A percentile compares a stretch with the other conserved stretches of the same genome.
Conservation (phyloP, 2,888 invertebrate species). For the Melanostoma scalare region DNA sequence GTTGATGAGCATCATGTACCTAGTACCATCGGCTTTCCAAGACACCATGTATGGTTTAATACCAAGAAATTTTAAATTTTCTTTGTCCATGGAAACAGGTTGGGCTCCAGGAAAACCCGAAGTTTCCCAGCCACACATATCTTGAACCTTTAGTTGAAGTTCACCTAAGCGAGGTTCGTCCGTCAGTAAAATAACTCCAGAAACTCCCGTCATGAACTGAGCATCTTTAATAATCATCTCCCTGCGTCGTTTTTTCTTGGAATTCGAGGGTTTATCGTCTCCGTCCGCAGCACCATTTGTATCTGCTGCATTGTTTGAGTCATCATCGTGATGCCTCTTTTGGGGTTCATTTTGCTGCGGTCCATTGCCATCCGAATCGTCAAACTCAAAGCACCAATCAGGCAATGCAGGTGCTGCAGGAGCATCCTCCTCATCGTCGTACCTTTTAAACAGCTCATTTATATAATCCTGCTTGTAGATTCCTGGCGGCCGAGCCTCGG, state of each 20-base stretch:
- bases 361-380: slow-evolving; percentile 82
- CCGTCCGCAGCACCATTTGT: slow-evolving; percentile 61
- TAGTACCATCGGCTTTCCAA: slow-evolving; percentile 99
- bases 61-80: slow-evolving; percentile 89
- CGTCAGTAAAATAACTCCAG: slow-evolving; percentile 88
- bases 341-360: slow-evolving; percentile 47
- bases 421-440: slow-evolving; percentile 88
- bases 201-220: slow-evolving; percentile 93
- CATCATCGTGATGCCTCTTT: slow-evolving; percentile 76
- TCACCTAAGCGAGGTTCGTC: slow-evolving; percentile 85
- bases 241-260: slow-evolving; percentile 82
- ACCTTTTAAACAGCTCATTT: slow-evolving; percentile 91
- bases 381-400: slow-evolving; percentile 90
- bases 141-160: slow-evolving; percentile 89
- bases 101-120: slow-evolving; percentile 97
- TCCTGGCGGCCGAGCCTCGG: slow-evolving; percentile 90
- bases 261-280: slow-evolving; percentile 58
- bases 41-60: slow-evolving; percentile 96
- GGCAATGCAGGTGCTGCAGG: slow-evolving; percentile 90
- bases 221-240: slow-evolving; percentile 86
- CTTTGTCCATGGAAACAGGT: slow-evolving; percentile 96
- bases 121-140: slow-evolving; percentile 90
- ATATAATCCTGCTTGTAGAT: slow-evolving; percentile 99
- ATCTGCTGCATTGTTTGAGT: slow-evolving; percentile 12
- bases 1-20: slow-evolving; percentile 98